phyloP scores from a whole-genome alignment of 1,140 invertebrate species.

The Leptonema lineaticorne region DNA sequence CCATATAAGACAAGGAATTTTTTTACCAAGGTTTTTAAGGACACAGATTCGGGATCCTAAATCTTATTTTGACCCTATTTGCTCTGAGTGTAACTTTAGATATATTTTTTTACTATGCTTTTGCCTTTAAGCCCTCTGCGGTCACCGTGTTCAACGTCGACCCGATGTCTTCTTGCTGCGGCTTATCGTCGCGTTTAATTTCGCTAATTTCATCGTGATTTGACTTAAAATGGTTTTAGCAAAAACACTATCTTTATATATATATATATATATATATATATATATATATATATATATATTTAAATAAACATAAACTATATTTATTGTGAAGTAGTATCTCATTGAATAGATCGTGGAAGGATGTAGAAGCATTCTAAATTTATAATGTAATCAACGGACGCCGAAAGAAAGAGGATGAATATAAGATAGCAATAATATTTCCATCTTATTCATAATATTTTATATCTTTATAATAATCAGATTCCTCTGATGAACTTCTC shows the following conservation, averaged over 20 bases:
- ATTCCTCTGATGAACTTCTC: too few species aligned
- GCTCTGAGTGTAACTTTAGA: slow-evolving; percentile 19
- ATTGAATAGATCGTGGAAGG: too few species aligned
- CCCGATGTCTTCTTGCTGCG: background rate
- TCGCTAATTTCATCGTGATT: slow-evolving; percentile 2
- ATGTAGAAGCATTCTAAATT: too few species aligned
- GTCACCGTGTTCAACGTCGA: background rate
- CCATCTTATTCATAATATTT: too few species aligned
- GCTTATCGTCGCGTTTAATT: slow-evolving; percentile 17
- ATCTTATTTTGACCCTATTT: slow-evolving; percentile 38
- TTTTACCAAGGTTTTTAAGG: slow-evolving; percentile 39
- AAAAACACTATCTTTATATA: background rate
- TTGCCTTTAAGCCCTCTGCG: background rate
- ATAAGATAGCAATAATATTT: too few species aligned
- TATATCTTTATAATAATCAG: too few species aligned
- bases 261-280: background rate
- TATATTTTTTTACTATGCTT: slow-evolving; percentile 20
- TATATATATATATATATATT: background rate
- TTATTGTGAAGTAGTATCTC: too few species aligned
- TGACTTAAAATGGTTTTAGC: background rate
- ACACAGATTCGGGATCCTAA: slow-evolving; percentile 9
- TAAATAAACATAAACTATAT: background rate
- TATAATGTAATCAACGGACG: too few species aligned
- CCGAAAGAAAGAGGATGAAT: too few species aligned
- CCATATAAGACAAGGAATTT: slow-evolving; percentile 17